These are phyloP conservation scores for Lysiphlebus fabarum DNA, from an alignment of 1,140 invertebrate genomes.

Conservation along the genomic window DNA sequence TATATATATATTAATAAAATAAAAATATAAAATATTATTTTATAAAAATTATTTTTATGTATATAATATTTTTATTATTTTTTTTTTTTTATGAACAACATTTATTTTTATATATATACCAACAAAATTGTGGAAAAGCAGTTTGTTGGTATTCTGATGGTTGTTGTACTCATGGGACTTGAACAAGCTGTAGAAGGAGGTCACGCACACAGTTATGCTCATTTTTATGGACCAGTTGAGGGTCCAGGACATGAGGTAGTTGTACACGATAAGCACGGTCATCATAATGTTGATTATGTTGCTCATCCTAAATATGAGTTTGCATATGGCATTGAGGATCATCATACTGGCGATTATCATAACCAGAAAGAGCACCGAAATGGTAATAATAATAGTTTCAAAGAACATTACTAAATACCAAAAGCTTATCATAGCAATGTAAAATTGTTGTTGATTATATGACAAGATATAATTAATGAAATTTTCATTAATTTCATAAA, in stretches of 20 bases:
- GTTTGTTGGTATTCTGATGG: too few species aligned
- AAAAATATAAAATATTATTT: too few species aligned
- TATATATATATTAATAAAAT: too few species aligned
- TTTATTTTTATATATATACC: too few species aligned
- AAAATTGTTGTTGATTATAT: neutral
- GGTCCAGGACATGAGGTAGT: conserved; percentile 42
- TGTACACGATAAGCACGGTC: conserved; percentile 46
- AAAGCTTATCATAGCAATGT: neutral
- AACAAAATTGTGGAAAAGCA: too few species aligned
- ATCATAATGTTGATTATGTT: conserved; percentile 46
- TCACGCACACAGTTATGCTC: conserved; percentile 28
- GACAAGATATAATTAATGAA: neutral
- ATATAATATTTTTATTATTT: too few species aligned
- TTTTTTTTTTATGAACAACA: too few species aligned
- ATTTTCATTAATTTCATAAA: conserved; percentile 34
- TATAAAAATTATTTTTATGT: too few species aligned
- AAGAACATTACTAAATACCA: neutral
- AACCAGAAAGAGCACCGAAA: conserved; percentile 61
- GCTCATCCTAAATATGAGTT: conserved; percentile 61
- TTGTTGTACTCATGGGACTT: too few species aligned
- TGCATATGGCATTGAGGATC: conserved; percentile 64
- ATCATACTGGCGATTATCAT: conserved; percentile 63
- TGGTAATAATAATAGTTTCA: conserved; percentile 30
- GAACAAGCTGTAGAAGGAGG: too few species aligned
- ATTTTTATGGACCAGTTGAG: conserved; percentile 49